A percentile compares a stretch with the other conserved stretches of the same genome.
These are phyloP conservation scores for Trichonephila clavata DNA, from an alignment of 1,140 invertebrate species.

Conservation along the genomic window DNA sequence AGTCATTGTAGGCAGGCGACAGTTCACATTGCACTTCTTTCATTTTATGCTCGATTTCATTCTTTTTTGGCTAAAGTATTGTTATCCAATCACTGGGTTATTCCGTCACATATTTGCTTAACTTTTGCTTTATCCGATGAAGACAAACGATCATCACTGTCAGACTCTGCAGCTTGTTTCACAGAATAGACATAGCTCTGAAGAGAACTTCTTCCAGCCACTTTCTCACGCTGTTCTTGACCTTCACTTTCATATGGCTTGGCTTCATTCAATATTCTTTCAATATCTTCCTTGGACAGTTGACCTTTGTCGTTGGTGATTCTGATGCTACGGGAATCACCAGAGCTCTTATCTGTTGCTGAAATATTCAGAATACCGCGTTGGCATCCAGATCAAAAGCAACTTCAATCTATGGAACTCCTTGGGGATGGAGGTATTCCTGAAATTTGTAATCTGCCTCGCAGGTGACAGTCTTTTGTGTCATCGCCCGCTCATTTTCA, in stretches of 20 bases:
- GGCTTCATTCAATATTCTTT: slow-evolving; percentile 84
- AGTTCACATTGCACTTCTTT: slow-evolving; percentile 80
- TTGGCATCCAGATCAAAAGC: slow-evolving; percentile 98
- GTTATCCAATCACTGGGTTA: slow-evolving; percentile 82
- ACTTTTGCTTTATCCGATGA: slow-evolving; percentile 82
- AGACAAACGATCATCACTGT: slow-evolving; percentile 81
- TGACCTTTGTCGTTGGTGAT: slow-evolving; percentile 83
- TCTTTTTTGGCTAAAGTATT: slow-evolving; percentile 82
- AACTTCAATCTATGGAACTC: slow-evolving; percentile 84
- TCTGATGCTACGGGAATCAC: slow-evolving; percentile 93
- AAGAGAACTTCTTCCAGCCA: slow-evolving; percentile 82
- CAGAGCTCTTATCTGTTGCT: slow-evolving; percentile 86
- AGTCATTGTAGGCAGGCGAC: slow-evolving; percentile 62
- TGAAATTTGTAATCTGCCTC: slow-evolving; percentile 84
- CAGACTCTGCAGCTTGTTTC: slow-evolving; percentile 4
- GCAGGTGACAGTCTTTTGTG: slow-evolving; percentile 84
- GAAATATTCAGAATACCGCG: slow-evolving; percentile 86
- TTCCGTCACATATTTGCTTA: slow-evolving; percentile 81
- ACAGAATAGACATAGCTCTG: slow-evolving; percentile 27
- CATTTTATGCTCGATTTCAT: slow-evolving; percentile 81
- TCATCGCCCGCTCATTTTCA: slow-evolving; percentile 88
- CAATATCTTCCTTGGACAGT: slow-evolving; percentile 94
- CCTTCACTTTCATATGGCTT: slow-evolving; percentile 88
- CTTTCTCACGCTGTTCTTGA: slow-evolving; percentile 81
- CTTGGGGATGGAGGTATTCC: slow-evolving; percentile 91